Evolutionary conservation across 2,113 vertebrate genomes (phyloP).

Genomic region (Psilopogon haemacephalus): DNA sequence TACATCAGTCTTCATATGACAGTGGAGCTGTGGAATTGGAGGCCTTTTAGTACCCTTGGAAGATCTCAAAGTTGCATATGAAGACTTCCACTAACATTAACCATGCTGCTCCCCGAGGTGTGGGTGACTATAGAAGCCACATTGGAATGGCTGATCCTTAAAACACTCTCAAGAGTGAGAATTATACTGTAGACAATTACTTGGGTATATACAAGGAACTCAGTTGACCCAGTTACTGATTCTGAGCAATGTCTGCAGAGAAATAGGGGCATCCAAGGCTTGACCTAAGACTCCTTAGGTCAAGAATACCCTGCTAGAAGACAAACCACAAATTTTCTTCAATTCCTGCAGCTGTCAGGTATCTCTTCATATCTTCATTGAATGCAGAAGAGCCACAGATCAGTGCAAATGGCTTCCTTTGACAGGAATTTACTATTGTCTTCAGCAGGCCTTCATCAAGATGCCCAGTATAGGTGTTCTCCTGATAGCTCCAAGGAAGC

Average conservation of each 20-base stretch:
- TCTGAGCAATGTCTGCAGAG: not conserved
- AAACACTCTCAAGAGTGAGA: not conserved
- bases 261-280: not conserved
- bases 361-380: constrained; percentile 70
- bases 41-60: not conserved
- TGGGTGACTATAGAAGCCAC: not conserved
- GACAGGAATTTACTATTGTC: constrained; percentile 65
- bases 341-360: constrained; percentile 62
- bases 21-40: not conserved
- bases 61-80: not conserved
- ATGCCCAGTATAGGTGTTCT: constrained; percentile 66
- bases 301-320: constrained; percentile 64
- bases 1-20: not conserved
- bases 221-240: not conserved
- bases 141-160: not conserved
- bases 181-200: not conserved
- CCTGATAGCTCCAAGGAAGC: constrained; percentile 78
- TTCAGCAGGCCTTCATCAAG: constrained; percentile 62
- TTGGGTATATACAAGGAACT: not conserved
- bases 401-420: constrained; percentile 72
- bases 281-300: not conserved
- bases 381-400: constrained; percentile 78
- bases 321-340: constrained; percentile 71
- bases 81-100: not conserved
- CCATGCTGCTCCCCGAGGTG: not conserved